Conservation (phyloP, 2,888 invertebrate species). For the Agrochola litura region DNA sequence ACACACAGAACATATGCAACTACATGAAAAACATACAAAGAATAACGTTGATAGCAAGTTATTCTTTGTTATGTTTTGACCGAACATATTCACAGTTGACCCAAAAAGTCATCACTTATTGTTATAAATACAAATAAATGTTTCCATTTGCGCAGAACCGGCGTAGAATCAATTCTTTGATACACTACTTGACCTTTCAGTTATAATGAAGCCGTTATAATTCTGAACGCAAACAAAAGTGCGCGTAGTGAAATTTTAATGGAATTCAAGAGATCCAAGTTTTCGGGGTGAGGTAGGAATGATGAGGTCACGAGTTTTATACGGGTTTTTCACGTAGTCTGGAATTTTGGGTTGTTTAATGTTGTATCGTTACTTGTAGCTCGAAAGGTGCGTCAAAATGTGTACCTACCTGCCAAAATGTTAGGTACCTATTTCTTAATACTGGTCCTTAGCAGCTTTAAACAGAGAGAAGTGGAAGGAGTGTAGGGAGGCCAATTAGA, state of each 20-base stretch:
- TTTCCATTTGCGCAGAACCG: constrained; percentile 37
- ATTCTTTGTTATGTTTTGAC: not conserved
- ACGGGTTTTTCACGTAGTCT: constrained; percentile 21
- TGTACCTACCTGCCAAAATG: not conserved
- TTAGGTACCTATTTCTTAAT: not conserved
- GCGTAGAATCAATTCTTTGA: constrained; percentile 36
- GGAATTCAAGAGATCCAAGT: constrained; percentile 42
- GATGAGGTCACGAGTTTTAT: constrained; percentile 30
- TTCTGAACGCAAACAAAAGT: constrained; percentile 43
- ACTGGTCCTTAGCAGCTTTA: not conserved
- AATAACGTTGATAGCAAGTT: not conserved
- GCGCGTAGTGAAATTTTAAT: constrained; percentile 40
- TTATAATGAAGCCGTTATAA: constrained; percentile 52
- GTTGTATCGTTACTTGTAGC: constrained; percentile 5
- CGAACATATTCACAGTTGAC: constrained; percentile 25
- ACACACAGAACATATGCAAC: too few species aligned
- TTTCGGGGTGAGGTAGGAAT: constrained; percentile 10
- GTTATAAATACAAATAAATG: constrained; percentile 28
- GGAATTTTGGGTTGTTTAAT: constrained; percentile 39
- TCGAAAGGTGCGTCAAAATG: constrained; percentile 11
- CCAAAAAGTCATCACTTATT: constrained; percentile 34
- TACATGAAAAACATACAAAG: not conserved
- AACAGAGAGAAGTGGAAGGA: too few species aligned
- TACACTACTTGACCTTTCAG: constrained; percentile 59
- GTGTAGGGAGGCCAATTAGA: too few species aligned